These are phyloP conservation scores for Chalcis sispes DNA, from an alignment of 2,888 invertebrate genomes.

Conservation along the genomic window DNA sequence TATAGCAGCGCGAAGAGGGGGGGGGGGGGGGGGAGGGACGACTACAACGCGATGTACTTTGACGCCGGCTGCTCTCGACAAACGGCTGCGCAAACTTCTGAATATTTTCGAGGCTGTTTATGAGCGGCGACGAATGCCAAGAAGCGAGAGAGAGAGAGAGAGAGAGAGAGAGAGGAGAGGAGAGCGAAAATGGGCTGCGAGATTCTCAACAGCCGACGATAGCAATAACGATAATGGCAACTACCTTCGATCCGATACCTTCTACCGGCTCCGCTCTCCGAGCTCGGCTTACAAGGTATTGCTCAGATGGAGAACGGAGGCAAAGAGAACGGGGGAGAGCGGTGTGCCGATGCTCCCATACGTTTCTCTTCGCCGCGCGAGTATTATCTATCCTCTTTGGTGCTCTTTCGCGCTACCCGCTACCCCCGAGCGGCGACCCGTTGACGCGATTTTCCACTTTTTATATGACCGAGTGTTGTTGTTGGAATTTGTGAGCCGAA, in stretches of 20 bases:
- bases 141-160: constrained; percentile 10
- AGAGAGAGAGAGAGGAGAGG: neutral
- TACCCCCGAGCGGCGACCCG: neutral
- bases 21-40: neutral
- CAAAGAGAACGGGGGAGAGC: neutral
- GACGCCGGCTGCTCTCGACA: constrained; percentile 61
- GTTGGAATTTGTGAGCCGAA: constrained; percentile 9
- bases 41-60: constrained; percentile 54
- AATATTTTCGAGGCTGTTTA: constrained; percentile 61
- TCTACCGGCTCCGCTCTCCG: too few relatives aligned
- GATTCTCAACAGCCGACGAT: constrained; percentile 16
- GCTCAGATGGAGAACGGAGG: constrained; percentile 2
- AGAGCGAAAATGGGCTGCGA: constrained; percentile 14
- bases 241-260: neutral
- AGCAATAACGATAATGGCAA: constrained; percentile 57
- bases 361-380: too few relatives aligned
- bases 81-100: constrained; percentile 60
- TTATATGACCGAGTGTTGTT: neutral
- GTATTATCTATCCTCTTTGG: constrained; percentile 15
- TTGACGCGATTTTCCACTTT: neutral
- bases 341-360: neutral
- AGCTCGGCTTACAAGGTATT: constrained; percentile 10
- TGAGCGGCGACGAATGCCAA: constrained; percentile 42
- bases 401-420: neutral
- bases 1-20: too few relatives aligned